Conservation (phyloP, 2,113 vertebrate genomes). For the Centropus unirufus region DNA sequence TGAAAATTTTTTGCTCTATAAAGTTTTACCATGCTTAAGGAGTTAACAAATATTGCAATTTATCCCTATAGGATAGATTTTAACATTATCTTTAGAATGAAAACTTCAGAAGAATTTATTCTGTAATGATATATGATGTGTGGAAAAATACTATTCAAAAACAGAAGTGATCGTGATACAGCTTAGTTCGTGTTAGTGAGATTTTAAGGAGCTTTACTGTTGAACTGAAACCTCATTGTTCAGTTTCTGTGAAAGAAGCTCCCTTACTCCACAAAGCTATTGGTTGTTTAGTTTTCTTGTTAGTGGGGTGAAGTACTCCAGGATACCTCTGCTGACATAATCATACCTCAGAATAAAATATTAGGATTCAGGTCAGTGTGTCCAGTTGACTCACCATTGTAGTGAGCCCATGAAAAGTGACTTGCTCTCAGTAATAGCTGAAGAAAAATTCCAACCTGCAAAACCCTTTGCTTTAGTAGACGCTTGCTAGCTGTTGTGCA, state of each 20-base stretch:
- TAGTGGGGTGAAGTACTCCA: neutral
- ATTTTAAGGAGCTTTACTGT: neutral
- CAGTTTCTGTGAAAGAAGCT: neutral
- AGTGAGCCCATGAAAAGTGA: neutral
- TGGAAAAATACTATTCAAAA: neutral
- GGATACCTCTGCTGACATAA: neutral
- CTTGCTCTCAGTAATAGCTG: neutral
- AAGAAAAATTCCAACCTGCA: neutral
- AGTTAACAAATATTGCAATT: neutral
- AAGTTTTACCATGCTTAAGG: neutral
- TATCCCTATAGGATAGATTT: neutral
- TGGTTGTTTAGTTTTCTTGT: neutral
- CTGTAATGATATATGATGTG: accelerated
- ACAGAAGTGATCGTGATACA: neutral
- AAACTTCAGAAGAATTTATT: neutral
- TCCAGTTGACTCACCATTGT: neutral
- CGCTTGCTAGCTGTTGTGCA: neutral
- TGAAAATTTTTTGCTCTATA: too few relatives aligned
- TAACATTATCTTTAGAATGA: neutral
- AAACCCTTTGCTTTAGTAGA: neutral
- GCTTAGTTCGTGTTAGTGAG: neutral
- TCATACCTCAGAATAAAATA: neutral
- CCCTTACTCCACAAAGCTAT: neutral
- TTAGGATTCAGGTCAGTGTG: neutral
- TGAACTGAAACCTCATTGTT: neutral